These are phyloP conservation scores for Xestia rhomboidea DNA, from an alignment of 2,888 invertebrate genomes.

Conservation along the genomic window DNA sequence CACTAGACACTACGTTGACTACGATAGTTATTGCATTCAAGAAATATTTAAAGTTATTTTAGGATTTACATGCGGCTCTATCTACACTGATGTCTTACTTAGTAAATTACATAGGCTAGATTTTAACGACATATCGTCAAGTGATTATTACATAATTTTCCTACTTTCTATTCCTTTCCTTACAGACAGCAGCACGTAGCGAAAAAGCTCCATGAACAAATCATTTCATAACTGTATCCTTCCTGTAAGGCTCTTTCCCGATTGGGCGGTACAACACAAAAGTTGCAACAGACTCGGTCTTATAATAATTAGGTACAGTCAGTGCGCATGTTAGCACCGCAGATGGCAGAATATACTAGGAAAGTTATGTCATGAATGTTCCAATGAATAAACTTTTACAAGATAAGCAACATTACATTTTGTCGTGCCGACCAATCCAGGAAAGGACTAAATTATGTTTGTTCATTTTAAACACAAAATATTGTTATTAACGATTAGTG, in stretches of 20 bases:
- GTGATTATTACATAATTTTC: constrained; percentile 32
- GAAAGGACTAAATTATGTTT: constrained; percentile 15
- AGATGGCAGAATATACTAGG: not conserved
- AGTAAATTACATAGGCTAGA: constrained; percentile 44
- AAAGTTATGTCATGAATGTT: not conserved
- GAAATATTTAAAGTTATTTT: constrained; percentile 32
- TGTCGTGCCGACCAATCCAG: constrained; percentile 23
- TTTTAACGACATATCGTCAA: constrained; percentile 45
- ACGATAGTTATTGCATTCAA: constrained; percentile 53
- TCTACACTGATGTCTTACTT: constrained; percentile 48
- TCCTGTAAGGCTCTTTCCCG: not conserved
- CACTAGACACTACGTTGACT: constrained; percentile 33
- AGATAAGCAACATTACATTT: constrained; percentile 5
- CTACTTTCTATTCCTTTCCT: constrained; percentile 31
- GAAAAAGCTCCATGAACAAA: constrained; percentile 13
- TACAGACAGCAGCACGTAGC: constrained; percentile 17
- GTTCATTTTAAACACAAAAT: constrained; percentile 26
- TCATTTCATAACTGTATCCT: not conserved
- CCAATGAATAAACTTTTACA: not conserved
- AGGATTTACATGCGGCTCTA: constrained; percentile 43
- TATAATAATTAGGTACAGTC: not conserved
- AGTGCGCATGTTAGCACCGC: not conserved
- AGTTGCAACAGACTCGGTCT: constrained; percentile 4
- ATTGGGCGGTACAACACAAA: constrained; percentile 23
- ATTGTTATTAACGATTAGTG: not conserved